Percentiles rank a stretch among this genome's conserved stretches.
Conservation (phyloP, 1,140 invertebrate genomes). For the Helicorthomorpha holstii region DNA sequence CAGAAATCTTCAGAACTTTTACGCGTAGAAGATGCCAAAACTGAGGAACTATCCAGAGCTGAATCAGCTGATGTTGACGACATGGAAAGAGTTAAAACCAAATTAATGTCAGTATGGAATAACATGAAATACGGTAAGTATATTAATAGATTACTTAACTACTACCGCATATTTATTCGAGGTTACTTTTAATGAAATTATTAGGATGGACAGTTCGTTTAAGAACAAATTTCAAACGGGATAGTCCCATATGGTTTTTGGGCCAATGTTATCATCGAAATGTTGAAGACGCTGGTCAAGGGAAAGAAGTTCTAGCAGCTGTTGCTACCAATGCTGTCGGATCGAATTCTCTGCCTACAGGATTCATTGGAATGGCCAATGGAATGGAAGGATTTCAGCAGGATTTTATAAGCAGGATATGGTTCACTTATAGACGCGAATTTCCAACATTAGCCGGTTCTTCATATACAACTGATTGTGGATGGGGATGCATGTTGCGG, state of each 20-base stretch:
- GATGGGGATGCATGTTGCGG: constrained; percentile 76
- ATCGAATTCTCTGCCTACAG: constrained; percentile 20
- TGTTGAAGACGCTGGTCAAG: constrained; percentile 18
- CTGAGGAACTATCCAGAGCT: too few relatives aligned
- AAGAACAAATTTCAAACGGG: constrained; percentile 64
- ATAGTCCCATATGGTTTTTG: constrained; percentile 66
- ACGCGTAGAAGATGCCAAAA: too few relatives aligned
- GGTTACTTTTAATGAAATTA: background rate
- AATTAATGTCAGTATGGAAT: constrained; percentile 69
- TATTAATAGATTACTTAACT: background rate
- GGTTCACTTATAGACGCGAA: constrained; percentile 66
- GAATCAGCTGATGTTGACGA: background rate
- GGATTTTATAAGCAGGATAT: constrained; percentile 56
- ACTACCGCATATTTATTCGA: background rate
- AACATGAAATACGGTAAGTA: constrained; percentile 65
- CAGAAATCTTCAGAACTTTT: too few relatives aligned
- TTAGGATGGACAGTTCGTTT: constrained; percentile 53
- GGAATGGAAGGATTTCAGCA: constrained; percentile 55
- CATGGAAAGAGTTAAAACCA: constrained; percentile 66
- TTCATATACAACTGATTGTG: constrained; percentile 60
- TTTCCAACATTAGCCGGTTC: constrained; percentile 59
- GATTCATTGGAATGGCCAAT: constrained; percentile 15
- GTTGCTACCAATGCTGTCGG: constrained; percentile 15
- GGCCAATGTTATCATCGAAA: constrained; percentile 65
- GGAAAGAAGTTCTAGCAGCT: background rate